Conservation (phyloP, 2,888 invertebrate species). For the Fragum whitleyi region DNA sequence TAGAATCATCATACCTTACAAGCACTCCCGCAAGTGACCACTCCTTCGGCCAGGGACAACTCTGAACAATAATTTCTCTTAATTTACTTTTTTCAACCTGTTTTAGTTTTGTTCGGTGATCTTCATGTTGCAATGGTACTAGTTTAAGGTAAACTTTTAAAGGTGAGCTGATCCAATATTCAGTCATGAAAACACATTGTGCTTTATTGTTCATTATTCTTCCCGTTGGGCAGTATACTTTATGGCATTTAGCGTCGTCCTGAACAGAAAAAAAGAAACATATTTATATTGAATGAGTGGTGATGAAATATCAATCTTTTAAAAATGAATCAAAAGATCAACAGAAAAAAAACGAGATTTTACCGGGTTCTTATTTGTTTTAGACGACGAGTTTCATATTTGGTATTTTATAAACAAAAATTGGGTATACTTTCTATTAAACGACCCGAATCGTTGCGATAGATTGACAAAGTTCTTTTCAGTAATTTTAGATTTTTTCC, state of each 20-base stretch:
- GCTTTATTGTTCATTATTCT: background rate
- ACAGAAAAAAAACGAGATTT: no score
- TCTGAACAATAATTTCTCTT: background rate
- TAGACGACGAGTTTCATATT: no score
- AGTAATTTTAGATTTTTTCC: no score
- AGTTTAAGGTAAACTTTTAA: background rate
- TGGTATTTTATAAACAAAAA: no score
- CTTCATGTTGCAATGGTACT: background rate
- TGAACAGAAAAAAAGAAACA: background rate
- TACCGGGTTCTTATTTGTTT: no score
- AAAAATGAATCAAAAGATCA: no score
- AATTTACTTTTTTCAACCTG: background rate
- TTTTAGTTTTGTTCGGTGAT: background rate
- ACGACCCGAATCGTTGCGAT: no score
- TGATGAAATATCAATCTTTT: no score
- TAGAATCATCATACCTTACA: background rate
- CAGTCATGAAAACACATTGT: background rate
- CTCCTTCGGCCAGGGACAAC: background rate
- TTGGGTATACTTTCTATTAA: no score
- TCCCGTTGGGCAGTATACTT: background rate
- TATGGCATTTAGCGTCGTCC: background rate
- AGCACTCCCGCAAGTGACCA: background rate
- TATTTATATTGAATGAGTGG: no score
- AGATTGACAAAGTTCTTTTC: no score
- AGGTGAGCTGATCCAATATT: background rate